These are phyloP conservation scores for Ictidomys tridecemlineatus DNA, from an alignment of 2,113 vertebrate species.

Conservation along the genomic window DNA sequence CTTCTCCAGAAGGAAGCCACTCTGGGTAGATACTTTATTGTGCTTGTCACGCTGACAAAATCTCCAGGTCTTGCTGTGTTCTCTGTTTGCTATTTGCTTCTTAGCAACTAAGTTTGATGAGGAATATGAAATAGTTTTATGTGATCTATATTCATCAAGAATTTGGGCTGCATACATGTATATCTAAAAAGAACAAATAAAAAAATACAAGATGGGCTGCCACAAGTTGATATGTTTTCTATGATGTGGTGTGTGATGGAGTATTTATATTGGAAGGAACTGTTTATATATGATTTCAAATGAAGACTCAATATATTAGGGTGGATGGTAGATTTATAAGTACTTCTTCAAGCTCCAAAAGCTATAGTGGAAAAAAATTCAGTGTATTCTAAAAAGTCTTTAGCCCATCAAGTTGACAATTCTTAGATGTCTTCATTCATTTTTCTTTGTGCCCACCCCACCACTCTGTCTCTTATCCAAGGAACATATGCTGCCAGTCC, in stretches of 20 bases:
- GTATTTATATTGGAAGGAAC: not conserved
- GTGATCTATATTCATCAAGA: not conserved
- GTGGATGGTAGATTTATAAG: not conserved
- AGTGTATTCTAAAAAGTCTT: not conserved
- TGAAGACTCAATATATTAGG: not conserved
- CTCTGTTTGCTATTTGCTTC: not conserved
- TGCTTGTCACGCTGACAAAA: not conserved
- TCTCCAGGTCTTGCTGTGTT: not conserved
- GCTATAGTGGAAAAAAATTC: not conserved
- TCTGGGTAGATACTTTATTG: not conserved
- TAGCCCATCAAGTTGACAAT: not conserved
- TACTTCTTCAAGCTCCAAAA: not conserved
- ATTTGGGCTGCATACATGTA: not conserved
- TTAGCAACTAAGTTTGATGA: not conserved
- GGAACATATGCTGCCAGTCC: not conserved
- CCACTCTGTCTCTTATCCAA: accelerated
- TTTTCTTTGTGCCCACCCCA: not conserved
- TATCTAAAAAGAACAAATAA: not conserved
- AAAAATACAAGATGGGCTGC: not conserved
- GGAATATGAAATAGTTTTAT: not conserved
- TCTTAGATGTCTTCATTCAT: not conserved
- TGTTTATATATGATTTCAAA: not conserved
- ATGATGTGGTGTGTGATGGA: not conserved
- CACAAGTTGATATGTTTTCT: not conserved
- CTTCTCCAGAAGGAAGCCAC: not conserved